Percentiles rank a stretch among this genome's conserved stretches.
phyloP scores from a whole-genome alignment of 2,113 vertebrate genomes.

The Pteronura brasiliensis region DNA sequence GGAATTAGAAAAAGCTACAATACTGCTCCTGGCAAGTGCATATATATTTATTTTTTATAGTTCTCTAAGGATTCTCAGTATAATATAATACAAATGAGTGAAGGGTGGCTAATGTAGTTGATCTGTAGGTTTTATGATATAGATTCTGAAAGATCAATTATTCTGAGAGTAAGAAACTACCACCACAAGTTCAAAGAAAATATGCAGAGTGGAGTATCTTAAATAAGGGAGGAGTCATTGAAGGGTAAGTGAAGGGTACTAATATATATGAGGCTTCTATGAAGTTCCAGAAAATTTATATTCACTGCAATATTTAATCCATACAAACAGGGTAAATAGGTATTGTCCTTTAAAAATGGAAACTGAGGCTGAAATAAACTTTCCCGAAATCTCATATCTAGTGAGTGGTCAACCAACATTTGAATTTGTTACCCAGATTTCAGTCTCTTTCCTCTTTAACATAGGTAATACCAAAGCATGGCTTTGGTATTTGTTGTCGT shows the following conservation, averaged over 20 bases:
- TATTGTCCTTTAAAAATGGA: neutral
- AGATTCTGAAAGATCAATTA: slow-evolving; percentile 43
- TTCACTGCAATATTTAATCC: neutral
- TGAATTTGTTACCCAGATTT: neutral
- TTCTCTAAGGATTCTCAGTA: slow-evolving; percentile 29
- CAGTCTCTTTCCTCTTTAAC: neutral
- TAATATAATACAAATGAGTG: slow-evolving; percentile 5
- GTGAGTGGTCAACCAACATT: neutral
- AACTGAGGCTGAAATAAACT: neutral
- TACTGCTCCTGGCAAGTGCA: neutral
- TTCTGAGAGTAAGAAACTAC: neutral
- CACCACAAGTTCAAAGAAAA: neutral
- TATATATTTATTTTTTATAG: neutral
- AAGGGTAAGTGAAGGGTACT: neutral
- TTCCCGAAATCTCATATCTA: neutral
- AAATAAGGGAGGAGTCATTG: slow-evolving; percentile 11
- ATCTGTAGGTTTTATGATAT: neutral
- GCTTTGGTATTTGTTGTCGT: too few species aligned
- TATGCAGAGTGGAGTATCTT: neutral
- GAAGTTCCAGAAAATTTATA: neutral
- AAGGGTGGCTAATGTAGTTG: slow-evolving; percentile 12
- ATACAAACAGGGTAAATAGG: neutral
- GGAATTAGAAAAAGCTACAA: slow-evolving; percentile 59
- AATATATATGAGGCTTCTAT: neutral
- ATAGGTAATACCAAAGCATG: neutral